phyloP scores from a whole-genome alignment of 2,888 invertebrate genomes.

The Mythimna impura region DNA sequence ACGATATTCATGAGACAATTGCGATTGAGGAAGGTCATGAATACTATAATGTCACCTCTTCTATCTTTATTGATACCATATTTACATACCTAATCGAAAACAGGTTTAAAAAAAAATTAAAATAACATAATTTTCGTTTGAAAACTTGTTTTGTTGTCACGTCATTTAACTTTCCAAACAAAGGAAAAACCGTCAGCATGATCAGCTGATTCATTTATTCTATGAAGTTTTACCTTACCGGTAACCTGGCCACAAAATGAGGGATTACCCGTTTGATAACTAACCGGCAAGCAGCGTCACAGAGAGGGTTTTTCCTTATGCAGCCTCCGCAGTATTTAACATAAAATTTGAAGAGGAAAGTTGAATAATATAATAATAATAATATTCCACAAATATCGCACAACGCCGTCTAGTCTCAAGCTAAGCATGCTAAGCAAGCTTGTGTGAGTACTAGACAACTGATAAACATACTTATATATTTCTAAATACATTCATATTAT shows the following conservation, averaged over 20 bases:
- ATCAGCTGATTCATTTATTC: constrained; percentile 51
- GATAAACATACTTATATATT: too few relatives aligned
- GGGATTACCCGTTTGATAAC: constrained; percentile 55
- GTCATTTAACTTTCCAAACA: constrained; percentile 1
- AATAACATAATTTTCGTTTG: background rate
- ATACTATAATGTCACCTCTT: background rate
- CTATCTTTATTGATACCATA: background rate
- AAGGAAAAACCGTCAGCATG: constrained; percentile 13
- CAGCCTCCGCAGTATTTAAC: constrained; percentile 12
- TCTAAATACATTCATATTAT: too few relatives aligned
- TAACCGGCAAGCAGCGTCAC: constrained; percentile 32
- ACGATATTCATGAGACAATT: background rate
- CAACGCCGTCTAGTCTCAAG: too few relatives aligned
- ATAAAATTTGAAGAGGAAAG: constrained; percentile 31
- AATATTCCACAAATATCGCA: too few relatives aligned
- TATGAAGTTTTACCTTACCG: constrained; percentile 6
- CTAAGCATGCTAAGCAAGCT: too few relatives aligned
- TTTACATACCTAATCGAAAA: background rate
- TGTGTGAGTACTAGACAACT: too few relatives aligned
- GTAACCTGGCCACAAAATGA: constrained; percentile 25
- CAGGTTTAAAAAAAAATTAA: background rate
- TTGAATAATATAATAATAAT: background rate
- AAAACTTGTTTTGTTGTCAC: background rate
- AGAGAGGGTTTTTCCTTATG: constrained; percentile 47
- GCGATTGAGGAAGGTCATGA: constrained; percentile 4